Evolutionary conservation across 2,797 vertebrate genomes (phyloP).

Genomic region (Aphelocoma californica): DNA sequence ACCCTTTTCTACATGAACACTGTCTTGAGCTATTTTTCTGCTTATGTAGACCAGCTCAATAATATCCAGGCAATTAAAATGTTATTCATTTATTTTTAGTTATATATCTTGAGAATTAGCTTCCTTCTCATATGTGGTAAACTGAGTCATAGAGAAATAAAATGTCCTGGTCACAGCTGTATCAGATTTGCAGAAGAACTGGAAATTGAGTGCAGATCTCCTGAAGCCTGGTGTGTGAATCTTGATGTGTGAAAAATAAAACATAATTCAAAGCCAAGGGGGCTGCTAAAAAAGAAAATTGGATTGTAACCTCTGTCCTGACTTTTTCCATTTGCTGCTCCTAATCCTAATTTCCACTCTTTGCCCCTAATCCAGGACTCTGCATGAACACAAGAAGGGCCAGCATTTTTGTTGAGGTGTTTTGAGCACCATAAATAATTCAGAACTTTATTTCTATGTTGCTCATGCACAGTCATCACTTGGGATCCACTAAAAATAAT

Average conservation of each 20-base stretch:
- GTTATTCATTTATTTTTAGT: not conserved
- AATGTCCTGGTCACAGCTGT: not conserved
- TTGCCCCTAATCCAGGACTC: not conserved
- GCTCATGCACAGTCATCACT: not conserved
- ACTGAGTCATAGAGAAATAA: not conserved
- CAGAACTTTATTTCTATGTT: not conserved
- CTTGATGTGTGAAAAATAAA: not conserved
- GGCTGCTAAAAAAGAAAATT: not conserved
- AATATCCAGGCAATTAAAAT: not conserved
- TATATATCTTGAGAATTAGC: not conserved
- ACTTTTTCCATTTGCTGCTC: not conserved
- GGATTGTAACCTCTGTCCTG: not conserved
- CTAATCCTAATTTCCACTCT: not conserved
- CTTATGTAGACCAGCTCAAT: not conserved
- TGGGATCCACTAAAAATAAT: not conserved
- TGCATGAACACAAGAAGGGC: not conserved
- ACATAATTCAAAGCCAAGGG: fast-evolving
- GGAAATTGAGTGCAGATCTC: not conserved
- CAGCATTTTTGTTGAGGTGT: not conserved
- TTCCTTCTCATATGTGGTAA: not conserved
- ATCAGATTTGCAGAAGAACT: not conserved
- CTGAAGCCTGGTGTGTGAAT: not conserved
- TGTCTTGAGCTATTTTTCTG: not conserved
- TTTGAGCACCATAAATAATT: not conserved
- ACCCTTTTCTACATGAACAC: not conserved